Conservation (phyloP, 2,797 vertebrate species). For the Schizopygopsis malacanthus region DNA sequence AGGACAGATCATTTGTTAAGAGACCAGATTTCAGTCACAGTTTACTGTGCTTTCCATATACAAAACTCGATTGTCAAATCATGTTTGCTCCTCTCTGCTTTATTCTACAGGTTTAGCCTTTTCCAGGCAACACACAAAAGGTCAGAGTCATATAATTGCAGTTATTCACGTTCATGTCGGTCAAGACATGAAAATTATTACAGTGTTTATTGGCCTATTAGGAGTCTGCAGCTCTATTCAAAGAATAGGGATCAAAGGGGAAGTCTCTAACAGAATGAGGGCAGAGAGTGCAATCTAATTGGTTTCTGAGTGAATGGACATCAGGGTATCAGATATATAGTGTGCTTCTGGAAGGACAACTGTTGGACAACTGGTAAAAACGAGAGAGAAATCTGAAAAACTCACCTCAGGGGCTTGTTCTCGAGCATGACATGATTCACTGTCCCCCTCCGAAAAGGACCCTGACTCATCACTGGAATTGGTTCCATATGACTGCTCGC, state of each 20-base stretch:
- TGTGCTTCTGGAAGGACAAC: neutral
- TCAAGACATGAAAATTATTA: slow-evolving; percentile 37
- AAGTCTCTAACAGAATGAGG: slow-evolving; percentile 30
- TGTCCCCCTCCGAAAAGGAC: slow-evolving; percentile 99
- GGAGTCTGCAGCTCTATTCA: slow-evolving; percentile 30
- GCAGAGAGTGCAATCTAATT: slow-evolving; percentile 29
- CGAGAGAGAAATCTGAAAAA: slow-evolving; percentile 39
- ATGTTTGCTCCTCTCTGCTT: slow-evolving; percentile 3
- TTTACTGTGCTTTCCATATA: neutral
- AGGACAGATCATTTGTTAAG: neutral
- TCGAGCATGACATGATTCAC: slow-evolving; percentile 95
- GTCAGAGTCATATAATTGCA: slow-evolving; percentile 13
- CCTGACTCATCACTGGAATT: slow-evolving; percentile 99
- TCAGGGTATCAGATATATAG: neutral
- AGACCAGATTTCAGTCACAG: neutral
- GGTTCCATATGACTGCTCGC: slow-evolving; percentile 98
- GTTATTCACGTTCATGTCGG: slow-evolving; percentile 5
- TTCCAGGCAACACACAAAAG: slow-evolving; percentile 27
- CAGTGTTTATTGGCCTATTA: slow-evolving; percentile 36
- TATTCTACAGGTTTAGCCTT: slow-evolving; percentile 1
- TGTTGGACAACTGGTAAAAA: slow-evolving; percentile 13
- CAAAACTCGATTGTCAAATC: slow-evolving; percentile 7
- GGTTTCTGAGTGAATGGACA: slow-evolving; percentile 11
- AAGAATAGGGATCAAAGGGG: slow-evolving; percentile 33
- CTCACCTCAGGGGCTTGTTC: slow-evolving; percentile 97